Conservation (phyloP, 2,888 invertebrate genomes). For the Mimas tiliae region DNA sequence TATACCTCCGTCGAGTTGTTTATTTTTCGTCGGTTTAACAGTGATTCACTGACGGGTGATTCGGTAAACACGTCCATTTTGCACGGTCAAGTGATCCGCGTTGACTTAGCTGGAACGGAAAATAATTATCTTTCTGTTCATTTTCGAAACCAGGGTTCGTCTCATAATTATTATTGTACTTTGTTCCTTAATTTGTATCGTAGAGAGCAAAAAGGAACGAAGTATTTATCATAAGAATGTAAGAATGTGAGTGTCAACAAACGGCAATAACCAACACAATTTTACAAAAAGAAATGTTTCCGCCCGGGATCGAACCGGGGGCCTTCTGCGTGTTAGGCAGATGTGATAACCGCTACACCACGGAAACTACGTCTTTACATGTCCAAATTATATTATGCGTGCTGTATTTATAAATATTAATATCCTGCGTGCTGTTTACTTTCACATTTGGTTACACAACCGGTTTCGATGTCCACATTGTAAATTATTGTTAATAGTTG, state of each 20-base stretch:
- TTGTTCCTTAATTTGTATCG: too few relatives aligned
- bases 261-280: background rate
- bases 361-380: slow-evolving; percentile 85
- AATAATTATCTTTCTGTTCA: slow-evolving; percentile 3
- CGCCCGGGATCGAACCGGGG: slow-evolving; percentile 96
- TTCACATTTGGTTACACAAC: background rate
- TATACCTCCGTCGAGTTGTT: slow-evolving; percentile 56
- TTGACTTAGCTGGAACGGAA: slow-evolving; percentile 11
- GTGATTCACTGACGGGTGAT: slow-evolving; percentile 42
- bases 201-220: too few relatives aligned
- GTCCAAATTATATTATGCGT: background rate
- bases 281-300: slow-evolving; percentile 83
- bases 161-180: too few relatives aligned
- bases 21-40: slow-evolving; percentile 55
- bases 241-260: too few relatives aligned
- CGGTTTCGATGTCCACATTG: slow-evolving; percentile 1
- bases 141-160: background rate
- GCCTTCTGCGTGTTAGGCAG: slow-evolving; percentile 96
- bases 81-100: slow-evolving; percentile 36
- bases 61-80: slow-evolving; percentile 39
- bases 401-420: background rate
- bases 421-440: background rate
- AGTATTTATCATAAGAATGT: too few relatives aligned
- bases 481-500: background rate
- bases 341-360: slow-evolving; percentile 96